phyloP scores from a whole-genome alignment of 2,113 vertebrate species.

The Pseudorectes ferrugineus region DNA sequence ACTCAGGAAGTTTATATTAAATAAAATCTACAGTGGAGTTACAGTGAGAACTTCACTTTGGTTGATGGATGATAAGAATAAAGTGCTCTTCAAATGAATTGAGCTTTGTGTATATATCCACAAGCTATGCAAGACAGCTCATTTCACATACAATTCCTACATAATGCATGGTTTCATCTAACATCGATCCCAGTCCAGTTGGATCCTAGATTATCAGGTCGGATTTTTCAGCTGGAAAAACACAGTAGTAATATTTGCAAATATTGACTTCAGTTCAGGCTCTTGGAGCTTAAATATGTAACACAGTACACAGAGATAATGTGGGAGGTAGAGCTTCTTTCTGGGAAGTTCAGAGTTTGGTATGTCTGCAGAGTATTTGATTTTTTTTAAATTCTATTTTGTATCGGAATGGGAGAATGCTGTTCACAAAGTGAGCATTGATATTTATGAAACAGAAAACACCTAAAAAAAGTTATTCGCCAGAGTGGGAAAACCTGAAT shows the following conservation, averaged over 20 bases:
- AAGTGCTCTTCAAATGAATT: slow-evolving; percentile 43
- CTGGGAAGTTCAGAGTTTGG: neutral
- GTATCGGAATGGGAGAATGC: neutral
- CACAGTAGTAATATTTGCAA: slow-evolving; percentile 34
- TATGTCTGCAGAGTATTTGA: neutral
- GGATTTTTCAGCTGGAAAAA: slow-evolving; percentile 43
- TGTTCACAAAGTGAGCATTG: neutral
- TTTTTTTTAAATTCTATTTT: neutral
- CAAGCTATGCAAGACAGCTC: neutral
- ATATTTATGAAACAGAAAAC: neutral
- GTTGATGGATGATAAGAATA: slow-evolving; percentile 65
- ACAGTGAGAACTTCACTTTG: slow-evolving; percentile 57
- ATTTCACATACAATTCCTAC: slow-evolving; percentile 34
- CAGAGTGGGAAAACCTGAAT: neutral
- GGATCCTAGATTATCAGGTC: slow-evolving; percentile 22
- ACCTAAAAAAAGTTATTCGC: neutral
- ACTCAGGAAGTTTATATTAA: slow-evolving; percentile 72
- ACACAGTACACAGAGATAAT: neutral
- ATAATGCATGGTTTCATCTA: slow-evolving; percentile 33
- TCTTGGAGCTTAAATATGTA: neutral
- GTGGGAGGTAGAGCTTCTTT: neutral
- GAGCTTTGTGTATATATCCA: neutral
- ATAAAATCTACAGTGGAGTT: slow-evolving; percentile 53
- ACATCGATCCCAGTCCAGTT: neutral
- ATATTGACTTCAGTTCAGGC: neutral